Conservation (phyloP, 2,888 invertebrate genomes). For the Autographa pulchrina region DNA sequence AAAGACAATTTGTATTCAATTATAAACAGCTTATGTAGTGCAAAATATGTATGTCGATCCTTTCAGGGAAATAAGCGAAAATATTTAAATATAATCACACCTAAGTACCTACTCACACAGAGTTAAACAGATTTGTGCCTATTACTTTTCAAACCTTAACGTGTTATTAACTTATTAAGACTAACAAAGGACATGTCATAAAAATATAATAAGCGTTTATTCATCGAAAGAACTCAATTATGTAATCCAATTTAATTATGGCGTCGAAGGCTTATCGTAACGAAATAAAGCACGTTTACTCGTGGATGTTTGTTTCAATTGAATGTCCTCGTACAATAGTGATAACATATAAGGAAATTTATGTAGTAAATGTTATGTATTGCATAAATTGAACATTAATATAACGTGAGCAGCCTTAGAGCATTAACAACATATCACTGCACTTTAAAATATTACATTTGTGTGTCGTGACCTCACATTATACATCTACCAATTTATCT, state of each 20-base stretch:
- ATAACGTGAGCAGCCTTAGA: not conserved
- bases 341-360: constrained; percentile 26
- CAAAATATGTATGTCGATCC: not conserved
- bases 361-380: not conserved
- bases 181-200: not conserved
- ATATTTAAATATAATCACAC: not conserved
- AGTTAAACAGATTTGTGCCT: not conserved
- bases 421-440: not conserved
- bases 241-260: not conserved
- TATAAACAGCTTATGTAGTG: not conserved
- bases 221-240: not conserved
- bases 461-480: not conserved
- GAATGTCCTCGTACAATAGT: not conserved
- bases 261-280: constrained; percentile 21
- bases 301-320: constrained; percentile 31
- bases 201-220: not conserved
- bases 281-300: constrained; percentile 47
- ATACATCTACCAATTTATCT: not conserved
- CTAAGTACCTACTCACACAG: too few species aligned
- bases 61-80: not conserved
- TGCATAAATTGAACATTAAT: not conserved
- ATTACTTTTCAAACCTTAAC: not conserved
- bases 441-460: not conserved
- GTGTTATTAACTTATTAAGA: not conserved
- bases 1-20: constrained; percentile 6